phyloP scores from a whole-genome alignment of 2,888 invertebrate species.

The Metopia argyrocephala region DNA sequence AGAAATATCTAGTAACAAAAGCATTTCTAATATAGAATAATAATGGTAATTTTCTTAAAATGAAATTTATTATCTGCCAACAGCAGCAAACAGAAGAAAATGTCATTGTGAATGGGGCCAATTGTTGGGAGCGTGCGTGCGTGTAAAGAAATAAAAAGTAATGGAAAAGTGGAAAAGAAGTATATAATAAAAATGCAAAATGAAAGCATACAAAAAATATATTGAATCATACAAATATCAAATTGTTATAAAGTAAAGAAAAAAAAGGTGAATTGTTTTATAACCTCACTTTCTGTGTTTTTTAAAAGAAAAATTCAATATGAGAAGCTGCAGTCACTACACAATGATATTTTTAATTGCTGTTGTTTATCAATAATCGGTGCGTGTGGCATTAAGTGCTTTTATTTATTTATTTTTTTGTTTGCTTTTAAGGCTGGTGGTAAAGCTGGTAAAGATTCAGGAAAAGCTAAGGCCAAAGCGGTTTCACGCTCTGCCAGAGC shows the following conservation, averaged over 20 bases:
- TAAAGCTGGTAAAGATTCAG: conserved; percentile 99
- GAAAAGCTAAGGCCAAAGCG: conserved; percentile 99
- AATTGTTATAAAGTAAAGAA: not conserved
- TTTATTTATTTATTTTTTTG: conserved; percentile 33
- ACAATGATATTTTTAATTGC: conserved; percentile 41
- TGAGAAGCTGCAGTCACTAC: not conserved
- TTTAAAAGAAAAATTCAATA: conserved; percentile 20
- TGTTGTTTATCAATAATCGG: conserved; percentile 19
- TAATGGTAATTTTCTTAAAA: conserved; percentile 59
- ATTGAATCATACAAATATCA: not conserved
- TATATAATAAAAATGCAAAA: conserved; percentile 6
- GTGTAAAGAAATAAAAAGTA: conserved; percentile 43
- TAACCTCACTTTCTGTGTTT: conserved; percentile 64
- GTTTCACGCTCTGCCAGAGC: conserved; percentile 99
- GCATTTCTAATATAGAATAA: conserved; percentile 31
- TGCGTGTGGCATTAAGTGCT: conserved; percentile 3
- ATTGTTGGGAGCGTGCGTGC: conserved; percentile 63
- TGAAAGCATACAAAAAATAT: not conserved
- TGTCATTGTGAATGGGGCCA: conserved; percentile 52
- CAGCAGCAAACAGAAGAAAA: conserved; percentile 51
- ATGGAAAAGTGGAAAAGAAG: conserved; percentile 1
- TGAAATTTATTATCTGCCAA: not conserved
- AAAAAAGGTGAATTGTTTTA: conserved; percentile 38
- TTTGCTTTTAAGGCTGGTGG: conserved; percentile 92
- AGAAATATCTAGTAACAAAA: conserved; percentile 33